phyloP scores from a whole-genome alignment of 2,888 invertebrate species.

The Geotrupes spiniger region DNA sequence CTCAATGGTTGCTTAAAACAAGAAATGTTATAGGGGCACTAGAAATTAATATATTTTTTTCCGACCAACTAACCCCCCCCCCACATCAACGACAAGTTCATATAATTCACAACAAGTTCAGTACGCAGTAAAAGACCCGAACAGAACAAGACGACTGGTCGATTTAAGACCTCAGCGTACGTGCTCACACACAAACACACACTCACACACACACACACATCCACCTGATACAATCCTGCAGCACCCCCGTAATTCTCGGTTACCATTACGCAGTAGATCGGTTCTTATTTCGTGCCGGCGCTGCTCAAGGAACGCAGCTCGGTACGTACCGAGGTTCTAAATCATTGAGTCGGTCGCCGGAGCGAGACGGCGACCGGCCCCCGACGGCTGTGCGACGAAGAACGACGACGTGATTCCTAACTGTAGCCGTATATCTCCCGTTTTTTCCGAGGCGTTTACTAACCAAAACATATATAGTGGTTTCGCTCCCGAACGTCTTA shows the following conservation, averaged over 20 bases:
- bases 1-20: too few relatives aligned
- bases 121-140: too few relatives aligned
- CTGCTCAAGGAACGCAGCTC: conserved; percentile 8
- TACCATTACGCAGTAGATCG: conserved; percentile 23
- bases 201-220: conserved; percentile 1
- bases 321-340: conserved; percentile 20
- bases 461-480: conserved; percentile 52
- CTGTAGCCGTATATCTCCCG: conserved; percentile 45
- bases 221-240: conserved; percentile 5
- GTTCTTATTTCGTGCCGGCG: conserved; percentile 21
- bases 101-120: too few relatives aligned
- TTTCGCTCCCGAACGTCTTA: conserved; percentile 44
- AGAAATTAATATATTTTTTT: too few relatives aligned
- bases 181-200: too few relatives aligned
- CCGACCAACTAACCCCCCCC: too few relatives aligned
- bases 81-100: too few relatives aligned
- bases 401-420: conserved; percentile 35
- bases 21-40: too few relatives aligned
- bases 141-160: too few relatives aligned
- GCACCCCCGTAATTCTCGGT: conserved; percentile 23
- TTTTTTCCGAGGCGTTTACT: conserved; percentile 44
- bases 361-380: conserved; percentile 13
- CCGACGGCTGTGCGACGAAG: conserved; percentile 9
- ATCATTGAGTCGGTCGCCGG: conserved; percentile 23
- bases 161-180: too few relatives aligned